Conservation (phyloP, 2,797 vertebrate species). For the Sebastes nivosus region DNA sequence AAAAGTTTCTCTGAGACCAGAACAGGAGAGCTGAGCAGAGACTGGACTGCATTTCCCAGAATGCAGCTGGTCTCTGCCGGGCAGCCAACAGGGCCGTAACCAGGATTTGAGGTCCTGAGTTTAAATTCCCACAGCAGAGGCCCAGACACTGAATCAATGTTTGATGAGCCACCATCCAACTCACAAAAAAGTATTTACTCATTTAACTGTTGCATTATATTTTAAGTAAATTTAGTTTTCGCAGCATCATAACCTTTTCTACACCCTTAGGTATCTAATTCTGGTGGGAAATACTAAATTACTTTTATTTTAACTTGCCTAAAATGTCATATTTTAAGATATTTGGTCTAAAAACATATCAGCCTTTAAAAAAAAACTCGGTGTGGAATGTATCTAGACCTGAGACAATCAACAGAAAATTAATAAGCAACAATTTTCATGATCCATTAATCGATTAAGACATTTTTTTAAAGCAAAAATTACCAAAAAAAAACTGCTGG, state of each 20-base stretch:
- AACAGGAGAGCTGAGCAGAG: background rate
- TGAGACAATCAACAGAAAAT: background rate
- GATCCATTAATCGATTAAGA: background rate
- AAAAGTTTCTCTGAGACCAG: background rate
- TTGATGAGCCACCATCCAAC: background rate
- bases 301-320: background rate
- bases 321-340: background rate
- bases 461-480: background rate
- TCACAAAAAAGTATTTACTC: background rate
- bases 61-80: conserved; percentile 48
- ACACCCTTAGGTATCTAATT: background rate
- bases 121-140: background rate
- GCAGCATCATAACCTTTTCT: background rate
- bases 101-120: background rate
- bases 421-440: background rate
- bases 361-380: background rate
- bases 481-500: background rate
- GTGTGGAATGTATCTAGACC: background rate
- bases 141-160: background rate
- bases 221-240: background rate
- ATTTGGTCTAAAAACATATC: background rate
- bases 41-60: conserved; percentile 61
- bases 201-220: background rate
- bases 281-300: background rate
- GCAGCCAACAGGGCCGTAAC: background rate